Evolutionary conservation across 2,888 invertebrate species (phyloP), one percentile per base, ranked within the genome.

Genomic region (Ennomos quercinarius): DNA sequence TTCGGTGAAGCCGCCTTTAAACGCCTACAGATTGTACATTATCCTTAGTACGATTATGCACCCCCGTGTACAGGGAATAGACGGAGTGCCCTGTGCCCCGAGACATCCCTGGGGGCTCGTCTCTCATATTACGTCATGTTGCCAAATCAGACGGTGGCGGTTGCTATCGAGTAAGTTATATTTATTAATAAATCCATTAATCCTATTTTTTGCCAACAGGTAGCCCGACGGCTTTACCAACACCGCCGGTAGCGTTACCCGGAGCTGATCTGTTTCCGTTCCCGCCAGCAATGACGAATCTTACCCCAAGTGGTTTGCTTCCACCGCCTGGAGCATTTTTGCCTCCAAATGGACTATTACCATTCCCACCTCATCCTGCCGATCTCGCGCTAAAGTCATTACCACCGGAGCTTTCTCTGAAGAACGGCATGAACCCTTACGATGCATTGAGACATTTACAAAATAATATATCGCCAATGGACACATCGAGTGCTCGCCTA

Each of bases 11-110:
- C 91, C 86, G 91, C 89, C 91, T 92, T 91, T 92, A 92, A 92
- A 92, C 91, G 92, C 91, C 92, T 92, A 91, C 92, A 92, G 92
- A 92, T 92, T 92, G 92, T 92, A 92, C 91, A 92, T 91, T 92
- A 91, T 92, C 92, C 91, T 91, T 90, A 91, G 89, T 91, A 87
- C 89, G 91, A 92, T 92, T 92, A 92, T 92, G 92, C 92, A 92
- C 92, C 92, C 92, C 86, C 90, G 88, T 88, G 91, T 91, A 86
- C 89, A 79, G 91, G 88, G 91, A 91, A 89, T 91, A 86, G 83
- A 73, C 84, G 80, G 85, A 90, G 91, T 89, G 85, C 90, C 87
- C 86, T 76, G 87, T 73, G 85, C 87, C 82, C 72, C 72, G 75
- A 78, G 81, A 79, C 70, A 70, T 86, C 92, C 88, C 89, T 59